These are phyloP conservation scores for Bembecia ichneumoniformis DNA, from an alignment of 2,888 invertebrate genomes.

Conservation along the genomic window DNA sequence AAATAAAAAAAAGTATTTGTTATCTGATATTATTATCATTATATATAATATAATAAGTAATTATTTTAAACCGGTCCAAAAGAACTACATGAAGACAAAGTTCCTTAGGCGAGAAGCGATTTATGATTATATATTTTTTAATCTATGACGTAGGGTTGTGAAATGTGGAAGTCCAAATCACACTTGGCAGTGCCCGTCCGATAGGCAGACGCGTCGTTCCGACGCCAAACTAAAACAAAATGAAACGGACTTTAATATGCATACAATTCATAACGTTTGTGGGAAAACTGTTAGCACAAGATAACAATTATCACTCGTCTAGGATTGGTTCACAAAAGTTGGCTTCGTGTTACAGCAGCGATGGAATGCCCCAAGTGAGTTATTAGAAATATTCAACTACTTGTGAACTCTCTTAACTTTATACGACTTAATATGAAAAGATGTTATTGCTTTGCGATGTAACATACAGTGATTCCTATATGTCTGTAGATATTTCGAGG, in stretches of 20 bases:
- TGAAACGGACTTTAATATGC: constrained; percentile 40
- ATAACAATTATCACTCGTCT: constrained; percentile 45
- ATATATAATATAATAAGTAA: no score
- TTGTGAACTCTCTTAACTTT: no score
- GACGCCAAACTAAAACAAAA: constrained; percentile 34
- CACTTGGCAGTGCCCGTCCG: constrained; percentile 54
- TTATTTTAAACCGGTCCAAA: no score
- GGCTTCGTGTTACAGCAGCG: constrained; percentile 55
- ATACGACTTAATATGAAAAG: no score
- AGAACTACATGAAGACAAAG: no score
- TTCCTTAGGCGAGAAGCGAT: not conserved
- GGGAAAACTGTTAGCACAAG: constrained; percentile 37
- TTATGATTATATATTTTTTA: constrained; percentile 2
- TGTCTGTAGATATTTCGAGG: no score
- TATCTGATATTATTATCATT: no score
- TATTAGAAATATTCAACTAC: not conserved
- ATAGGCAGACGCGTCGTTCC: constrained; percentile 41
- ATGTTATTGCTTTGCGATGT: no score
- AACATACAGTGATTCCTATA: no score
- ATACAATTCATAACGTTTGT: constrained; percentile 35
- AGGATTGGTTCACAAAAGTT: constrained; percentile 49
- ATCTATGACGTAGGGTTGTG: constrained; percentile 57
- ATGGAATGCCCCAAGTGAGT: constrained; percentile 58
- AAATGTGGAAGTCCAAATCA: constrained; percentile 27
- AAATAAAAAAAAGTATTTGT: no score